These are phyloP conservation scores for Diarsia mendica DNA, from an alignment of 2,888 invertebrate genomes.

Conservation along the genomic window DNA sequence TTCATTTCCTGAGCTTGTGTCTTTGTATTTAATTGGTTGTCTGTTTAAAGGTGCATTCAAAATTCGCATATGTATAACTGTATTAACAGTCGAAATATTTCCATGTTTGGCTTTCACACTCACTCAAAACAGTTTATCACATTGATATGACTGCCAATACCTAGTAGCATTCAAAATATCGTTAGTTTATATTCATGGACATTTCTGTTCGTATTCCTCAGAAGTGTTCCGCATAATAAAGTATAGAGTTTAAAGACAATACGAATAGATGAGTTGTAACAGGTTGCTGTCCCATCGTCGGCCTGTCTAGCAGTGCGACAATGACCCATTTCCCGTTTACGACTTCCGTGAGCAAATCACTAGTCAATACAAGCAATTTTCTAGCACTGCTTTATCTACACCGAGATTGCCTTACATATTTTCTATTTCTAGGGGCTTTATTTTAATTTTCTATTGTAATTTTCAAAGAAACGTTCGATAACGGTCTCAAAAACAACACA, in stretches of 20 bases:
- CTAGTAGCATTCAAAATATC: conserved; percentile 10
- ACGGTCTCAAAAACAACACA: not conserved
- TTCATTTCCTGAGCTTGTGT: conserved; percentile 17
- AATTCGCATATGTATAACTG: not conserved
- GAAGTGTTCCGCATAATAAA: conserved; percentile 24
- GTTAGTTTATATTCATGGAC: conserved; percentile 26
- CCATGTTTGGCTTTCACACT: conserved; percentile 32
- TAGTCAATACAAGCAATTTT: conserved; percentile 45
- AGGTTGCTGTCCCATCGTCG: conserved; percentile 47
- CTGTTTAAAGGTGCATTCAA: not conserved
- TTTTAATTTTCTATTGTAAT: not conserved
- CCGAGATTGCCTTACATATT: not conserved
- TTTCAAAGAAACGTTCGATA: not conserved
- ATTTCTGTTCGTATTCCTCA: conserved; percentile 2
- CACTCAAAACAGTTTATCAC: conserved; percentile 28
- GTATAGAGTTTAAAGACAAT: conserved; percentile 35
- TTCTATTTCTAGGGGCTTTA: not conserved
- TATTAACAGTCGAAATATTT: conserved; percentile 2
- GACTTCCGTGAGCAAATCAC: conserved; percentile 53
- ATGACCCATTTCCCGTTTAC: conserved; percentile 61
- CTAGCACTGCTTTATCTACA: conserved; percentile 8
- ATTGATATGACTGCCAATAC: conserved; percentile 26
- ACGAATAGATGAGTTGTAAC: conserved; percentile 27
- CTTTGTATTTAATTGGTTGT: conserved; percentile 4
- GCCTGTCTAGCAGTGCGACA: conserved; percentile 49